Evolutionary conservation across 2,888 invertebrate species (phyloP), one percentile per base, ranked within the genome.

Genomic region (Calliphora vomitoria): DNA sequence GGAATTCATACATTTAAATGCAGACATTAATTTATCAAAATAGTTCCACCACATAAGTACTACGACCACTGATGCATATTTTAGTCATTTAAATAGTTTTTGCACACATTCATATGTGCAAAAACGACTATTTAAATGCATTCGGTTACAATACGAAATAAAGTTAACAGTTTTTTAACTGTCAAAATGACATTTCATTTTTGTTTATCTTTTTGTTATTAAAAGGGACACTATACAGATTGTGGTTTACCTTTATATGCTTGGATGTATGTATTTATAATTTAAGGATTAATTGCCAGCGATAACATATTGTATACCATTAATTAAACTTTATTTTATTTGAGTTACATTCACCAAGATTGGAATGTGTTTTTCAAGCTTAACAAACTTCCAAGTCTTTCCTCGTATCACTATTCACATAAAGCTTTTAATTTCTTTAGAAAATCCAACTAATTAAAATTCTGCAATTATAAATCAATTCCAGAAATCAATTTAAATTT

Each of bases 161-260:
- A 60, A 50, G 11, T 74, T 50, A 64, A 64, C 11, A 15, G 62
- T 55, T 78, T 47, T 72, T 53, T 68, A 68, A 60, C 60, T 58
- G 79, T 68, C 58, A 50, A 72, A 74, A 60, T 79, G 44, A 38
- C 47, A 84, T 85, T 66, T 2, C 3, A 0, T 62, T 60, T 41
- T 8, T n/a, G n/a, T n/a, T 31, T 75, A 44, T 74, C 47, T 47
- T 3, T 60, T 6, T 44, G 47, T 35, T 50, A 44, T 13, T 3
- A 41, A 31, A 25, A 50, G 69, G 31, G 50, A 74, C n/a, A 47
- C 10, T 74, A 44, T 31, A 31, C 4, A 15, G 25, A 31, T 60
- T 60, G 13, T 31, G 15, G 3, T n/a, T 15, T 20, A 66, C 18
- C 18, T 1, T 1, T 25, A 25, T n/a, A n/a, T n/a, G n/a, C n/a